Conservation (phyloP, 2,888 invertebrate species). For the Hipparchia sbordonii region DNA sequence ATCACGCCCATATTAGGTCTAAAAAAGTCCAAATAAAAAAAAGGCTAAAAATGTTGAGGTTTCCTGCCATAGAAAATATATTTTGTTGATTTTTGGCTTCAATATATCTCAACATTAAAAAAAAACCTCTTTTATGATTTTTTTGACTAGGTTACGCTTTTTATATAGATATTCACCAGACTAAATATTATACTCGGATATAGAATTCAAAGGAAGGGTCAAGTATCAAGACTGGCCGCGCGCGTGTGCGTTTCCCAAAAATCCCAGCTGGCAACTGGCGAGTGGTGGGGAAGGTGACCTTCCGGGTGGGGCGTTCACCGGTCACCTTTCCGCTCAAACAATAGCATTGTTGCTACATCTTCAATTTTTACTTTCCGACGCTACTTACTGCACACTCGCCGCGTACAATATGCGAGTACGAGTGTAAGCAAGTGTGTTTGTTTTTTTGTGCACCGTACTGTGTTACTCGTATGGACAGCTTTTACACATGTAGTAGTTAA, state of each 20-base stretch:
- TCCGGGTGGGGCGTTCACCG: slow-evolving; percentile 65
- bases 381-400: slow-evolving; percentile 20
- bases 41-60: too few relatives aligned
- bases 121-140: too few relatives aligned
- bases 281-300: slow-evolving; percentile 64
- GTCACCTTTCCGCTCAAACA: slow-evolving; percentile 56
- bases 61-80: too few relatives aligned
- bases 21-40: too few relatives aligned
- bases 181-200: background rate
- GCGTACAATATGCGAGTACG: background rate
- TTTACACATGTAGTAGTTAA: background rate
- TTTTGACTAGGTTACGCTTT: too few relatives aligned
- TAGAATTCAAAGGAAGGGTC: background rate
- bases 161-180: too few relatives aligned
- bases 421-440: slow-evolving; percentile 4
- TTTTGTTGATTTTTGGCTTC: too few relatives aligned
- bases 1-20: too few relatives aligned
- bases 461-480: background rate
- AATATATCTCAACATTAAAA: too few relatives aligned
- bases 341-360: slow-evolving; percentile 43
- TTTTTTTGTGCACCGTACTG: background rate
- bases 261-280: slow-evolving; percentile 51
- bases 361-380: slow-evolving; percentile 36
- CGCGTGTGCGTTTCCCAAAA: slow-evolving; percentile 48
- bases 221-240: slow-evolving; percentile 6